Evolutionary conservation across 2,888 invertebrate species (phyloP).

Genomic region (Seira ritae): DNA sequence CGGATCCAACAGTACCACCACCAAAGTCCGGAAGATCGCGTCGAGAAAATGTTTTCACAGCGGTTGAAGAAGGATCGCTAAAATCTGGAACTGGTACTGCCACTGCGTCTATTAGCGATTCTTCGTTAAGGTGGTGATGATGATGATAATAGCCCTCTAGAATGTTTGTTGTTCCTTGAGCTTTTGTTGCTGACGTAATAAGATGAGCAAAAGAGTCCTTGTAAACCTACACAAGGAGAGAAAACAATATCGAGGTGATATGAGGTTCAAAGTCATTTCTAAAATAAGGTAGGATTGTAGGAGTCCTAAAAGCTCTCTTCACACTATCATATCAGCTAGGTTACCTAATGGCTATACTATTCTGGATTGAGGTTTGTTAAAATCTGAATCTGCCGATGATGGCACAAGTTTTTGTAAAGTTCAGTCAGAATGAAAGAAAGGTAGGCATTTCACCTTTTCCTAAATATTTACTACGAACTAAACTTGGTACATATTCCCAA

Average conservation of each 20-base stretch:
- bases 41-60: too few species aligned
- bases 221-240: conserved; percentile 53
- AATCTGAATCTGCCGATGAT: too few species aligned
- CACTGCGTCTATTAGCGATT: conserved; percentile 11
- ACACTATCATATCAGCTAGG: too few species aligned
- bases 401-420: too few species aligned
- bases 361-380: too few species aligned
- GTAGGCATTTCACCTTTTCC: too few species aligned
- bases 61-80: background rate
- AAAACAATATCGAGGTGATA: conserved; percentile 34
- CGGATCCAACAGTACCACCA: conserved; percentile 58
- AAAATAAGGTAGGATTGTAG: too few species aligned
- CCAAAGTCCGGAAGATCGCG: conserved; percentile 29
- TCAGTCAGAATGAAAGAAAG: too few species aligned
- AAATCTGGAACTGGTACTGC: conserved; percentile 45
- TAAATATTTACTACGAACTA: too few species aligned
- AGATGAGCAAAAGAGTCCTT: conserved; percentile 39
- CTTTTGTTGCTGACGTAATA: background rate
- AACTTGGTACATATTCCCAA: too few species aligned
- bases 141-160: conserved; percentile 1
- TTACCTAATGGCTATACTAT: too few species aligned
- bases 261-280: conserved; percentile 45
- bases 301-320: too few species aligned
- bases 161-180: conserved; percentile 23
- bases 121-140: conserved; percentile 15